phyloP scores from a whole-genome alignment of 2,888 invertebrate species.

The Drosophila emarginata region DNA sequence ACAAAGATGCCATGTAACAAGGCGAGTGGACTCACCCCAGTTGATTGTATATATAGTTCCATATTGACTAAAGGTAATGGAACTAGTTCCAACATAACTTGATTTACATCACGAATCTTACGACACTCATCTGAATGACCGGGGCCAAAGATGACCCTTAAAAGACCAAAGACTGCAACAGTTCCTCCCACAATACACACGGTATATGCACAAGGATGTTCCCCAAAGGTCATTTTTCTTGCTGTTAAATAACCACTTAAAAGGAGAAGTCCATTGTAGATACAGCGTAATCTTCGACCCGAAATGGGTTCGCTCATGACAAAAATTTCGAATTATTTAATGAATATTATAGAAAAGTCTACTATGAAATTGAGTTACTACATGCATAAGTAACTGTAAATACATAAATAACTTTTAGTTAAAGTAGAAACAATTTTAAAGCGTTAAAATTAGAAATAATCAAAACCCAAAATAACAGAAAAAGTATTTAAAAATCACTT shows the following conservation, averaged over 20 bases:
- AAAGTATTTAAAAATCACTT: too few species aligned
- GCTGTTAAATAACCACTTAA: constrained; percentile 48
- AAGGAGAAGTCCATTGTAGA: constrained; percentile 59
- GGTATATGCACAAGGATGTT: constrained; percentile 61
- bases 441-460: too few species aligned
- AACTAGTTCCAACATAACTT: constrained; percentile 59
- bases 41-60: constrained; percentile 58
- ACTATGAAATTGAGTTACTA: neutral
- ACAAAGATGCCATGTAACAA: constrained; percentile 66
- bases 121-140: constrained; percentile 28
- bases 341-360: neutral
- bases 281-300: constrained; percentile 42
- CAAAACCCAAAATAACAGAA: too few species aligned
- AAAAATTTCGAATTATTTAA: neutral
- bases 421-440: too few species aligned
- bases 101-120: constrained; percentile 43
- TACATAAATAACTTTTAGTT: too few species aligned
- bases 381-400: too few species aligned
- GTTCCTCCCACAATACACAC: constrained; percentile 65
- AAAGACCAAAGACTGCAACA: constrained; percentile 62
- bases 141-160: constrained; percentile 47
- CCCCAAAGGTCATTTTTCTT: constrained; percentile 28
- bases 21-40: constrained; percentile 51
- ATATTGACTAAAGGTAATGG: constrained; percentile 72
- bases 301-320: constrained; percentile 57